These are phyloP conservation scores for Actenoides hombroni DNA, from an alignment of 2,113 vertebrate genomes.

Conservation along the genomic window DNA sequence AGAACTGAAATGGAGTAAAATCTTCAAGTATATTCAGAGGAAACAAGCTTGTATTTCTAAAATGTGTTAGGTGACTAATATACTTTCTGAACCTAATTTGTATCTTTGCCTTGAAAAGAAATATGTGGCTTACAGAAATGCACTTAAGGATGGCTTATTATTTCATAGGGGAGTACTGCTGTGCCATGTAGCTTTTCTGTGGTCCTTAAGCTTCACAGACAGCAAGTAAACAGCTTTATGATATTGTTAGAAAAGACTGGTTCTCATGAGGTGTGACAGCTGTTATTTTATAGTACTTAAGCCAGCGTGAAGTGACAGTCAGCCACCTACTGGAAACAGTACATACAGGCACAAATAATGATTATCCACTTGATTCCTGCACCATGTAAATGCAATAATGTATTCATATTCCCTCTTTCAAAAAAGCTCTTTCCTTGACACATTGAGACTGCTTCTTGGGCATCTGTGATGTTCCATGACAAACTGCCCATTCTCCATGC, in stretches of 20 bases:
- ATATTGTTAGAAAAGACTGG: constrained; percentile 2
- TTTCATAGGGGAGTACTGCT: background rate
- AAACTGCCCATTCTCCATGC: background rate
- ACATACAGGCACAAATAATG: constrained; percentile 55
- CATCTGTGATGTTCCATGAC: background rate
- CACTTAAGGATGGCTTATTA: background rate
- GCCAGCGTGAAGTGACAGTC: constrained; percentile 42
- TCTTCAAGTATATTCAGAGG: background rate
- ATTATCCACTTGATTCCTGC: constrained; percentile 21
- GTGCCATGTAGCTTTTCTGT: background rate
- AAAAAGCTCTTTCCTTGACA: background rate
- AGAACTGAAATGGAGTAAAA: background rate
- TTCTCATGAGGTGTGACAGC: constrained; percentile 59
- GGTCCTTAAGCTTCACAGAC: background rate
- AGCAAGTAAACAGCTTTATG: constrained; percentile 47
- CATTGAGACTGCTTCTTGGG: background rate
- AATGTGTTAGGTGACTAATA: background rate
- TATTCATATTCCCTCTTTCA: background rate
- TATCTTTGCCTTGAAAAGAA: background rate
- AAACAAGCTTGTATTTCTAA: background rate
- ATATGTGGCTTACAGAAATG: background rate
- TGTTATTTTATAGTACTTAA: constrained; percentile 66
- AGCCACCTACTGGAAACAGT: constrained; percentile 53
- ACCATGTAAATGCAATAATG: background rate
- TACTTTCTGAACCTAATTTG: background rate